Evolutionary conservation across 2,797 vertebrate genomes (phyloP), one percentile per base, ranked within the genome.

Genomic region (Lagorchestes hirsutus): DNA sequence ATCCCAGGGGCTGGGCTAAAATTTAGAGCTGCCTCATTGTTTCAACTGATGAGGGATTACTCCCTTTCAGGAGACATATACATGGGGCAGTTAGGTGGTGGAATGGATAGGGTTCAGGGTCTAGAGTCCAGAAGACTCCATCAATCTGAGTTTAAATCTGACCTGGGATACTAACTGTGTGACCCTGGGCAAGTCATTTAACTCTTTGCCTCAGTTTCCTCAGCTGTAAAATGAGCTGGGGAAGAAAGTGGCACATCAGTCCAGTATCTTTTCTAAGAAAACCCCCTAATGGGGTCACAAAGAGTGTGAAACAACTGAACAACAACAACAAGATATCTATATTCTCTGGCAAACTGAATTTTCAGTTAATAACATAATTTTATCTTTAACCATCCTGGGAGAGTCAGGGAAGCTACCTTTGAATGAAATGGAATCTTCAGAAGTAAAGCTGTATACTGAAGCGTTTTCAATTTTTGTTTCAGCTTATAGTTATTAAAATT

Each of bases 1-100:
- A 91, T 90, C 14, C 92, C 67, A 96, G 67, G 31, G 31, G 55
- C 28, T 91, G 54, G 54, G 29, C 2, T 96, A 16, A 28, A 92
- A 82, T 94, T 95, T 92, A 54, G 55, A 95, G 56, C 12, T 34
- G 91, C 90, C 54, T 91, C 29, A 16, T 91, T 90, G 31, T 57
- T 93, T 96, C 29, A 96, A 56, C 59, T 55, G 91, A 95, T 55
- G 5, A 93, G 74, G 82, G 95, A 92, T 94, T 31, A 92, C 16
- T 18, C 31, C 87, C 54, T 95, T 90, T 94, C 54, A 94, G 54
- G 24, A 93, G 87, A 82, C 1, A 93, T 74, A 29, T 8, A 24
- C 74, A 10, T 90, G 59, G 31, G 31, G 59, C 29, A 13, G 31
- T 12, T 62, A 62, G 12, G 4, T 62, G 31, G 59, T 3, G 0